Percentiles rank a stretch among this genome's conserved stretches.
Evolutionary conservation across 2,113 vertebrate species (phyloP).

Genomic region (Tachysurus fulvidraco): DNA sequence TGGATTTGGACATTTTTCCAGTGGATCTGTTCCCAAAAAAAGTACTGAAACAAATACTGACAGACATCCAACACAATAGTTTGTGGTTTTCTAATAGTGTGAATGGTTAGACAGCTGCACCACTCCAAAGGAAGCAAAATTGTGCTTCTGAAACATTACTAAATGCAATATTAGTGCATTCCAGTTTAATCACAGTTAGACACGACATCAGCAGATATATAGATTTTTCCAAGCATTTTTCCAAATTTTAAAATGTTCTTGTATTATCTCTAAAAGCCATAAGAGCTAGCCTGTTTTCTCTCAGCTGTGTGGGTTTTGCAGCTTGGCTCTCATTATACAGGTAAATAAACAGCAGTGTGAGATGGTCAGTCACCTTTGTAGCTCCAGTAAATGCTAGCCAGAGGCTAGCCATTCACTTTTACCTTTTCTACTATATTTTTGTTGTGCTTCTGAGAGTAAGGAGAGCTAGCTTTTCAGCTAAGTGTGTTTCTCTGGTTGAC

Average conservation of each 20-base stretch:
- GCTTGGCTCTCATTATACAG: slow-evolving; percentile 12
- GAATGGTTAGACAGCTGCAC: background rate
- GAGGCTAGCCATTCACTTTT: slow-evolving; percentile 73
- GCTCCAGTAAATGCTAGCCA: slow-evolving; percentile 25
- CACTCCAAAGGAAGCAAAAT: slow-evolving; percentile 7
- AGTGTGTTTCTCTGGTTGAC: slow-evolving; percentile 37
- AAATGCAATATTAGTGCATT: background rate
- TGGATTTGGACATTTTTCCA: slow-evolving; percentile 73
- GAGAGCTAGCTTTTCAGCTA: slow-evolving; percentile 15
- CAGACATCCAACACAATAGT: background rate
- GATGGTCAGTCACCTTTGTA: slow-evolving; percentile 17
- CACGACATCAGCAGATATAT: background rate
- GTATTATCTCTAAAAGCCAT: background rate
- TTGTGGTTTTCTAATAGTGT: background rate
- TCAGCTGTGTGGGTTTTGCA: background rate
- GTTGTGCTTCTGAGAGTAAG: slow-evolving; percentile 76
- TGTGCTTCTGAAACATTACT: background rate
- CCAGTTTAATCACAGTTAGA: background rate
- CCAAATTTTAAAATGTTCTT: background rate
- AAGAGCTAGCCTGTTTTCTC: background rate
- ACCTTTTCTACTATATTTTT: slow-evolving; percentile 67
- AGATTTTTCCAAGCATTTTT: background rate
- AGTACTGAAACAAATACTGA: background rate
- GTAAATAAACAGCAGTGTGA: slow-evolving; percentile 13
- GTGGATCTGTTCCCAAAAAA: background rate